Conservation (phyloP, 2,797 vertebrate species). For the Pseudochromis fuscus region DNA sequence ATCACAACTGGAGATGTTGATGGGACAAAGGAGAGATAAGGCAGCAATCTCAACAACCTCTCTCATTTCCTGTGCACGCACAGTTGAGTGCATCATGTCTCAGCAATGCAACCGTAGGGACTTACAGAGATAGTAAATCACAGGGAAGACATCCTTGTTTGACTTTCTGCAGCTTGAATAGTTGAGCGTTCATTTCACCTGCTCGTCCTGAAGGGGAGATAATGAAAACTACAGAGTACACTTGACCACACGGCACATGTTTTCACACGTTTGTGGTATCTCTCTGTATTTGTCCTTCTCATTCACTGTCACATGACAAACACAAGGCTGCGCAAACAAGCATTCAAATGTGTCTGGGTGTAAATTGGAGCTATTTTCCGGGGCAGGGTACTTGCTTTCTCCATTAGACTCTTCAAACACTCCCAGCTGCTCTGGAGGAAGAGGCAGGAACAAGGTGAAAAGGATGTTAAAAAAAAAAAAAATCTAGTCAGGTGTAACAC, state of each 20-base stretch:
- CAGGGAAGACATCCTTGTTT: not conserved
- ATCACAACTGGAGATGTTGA: constrained; percentile 18
- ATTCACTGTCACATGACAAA: not conserved
- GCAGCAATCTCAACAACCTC: not conserved
- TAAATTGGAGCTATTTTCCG: constrained; percentile 61
- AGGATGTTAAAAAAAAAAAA: not conserved
- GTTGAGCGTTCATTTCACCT: not conserved
- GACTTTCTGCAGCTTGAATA: not conserved
- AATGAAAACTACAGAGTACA: constrained; percentile 12
- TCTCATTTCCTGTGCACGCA: constrained; percentile 27
- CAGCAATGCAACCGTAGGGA: constrained; percentile 16
- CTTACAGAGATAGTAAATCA: not conserved
- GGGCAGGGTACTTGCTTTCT: constrained; percentile 37
- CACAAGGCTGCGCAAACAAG: constrained; percentile 45
- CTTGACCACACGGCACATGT: constrained; percentile 15
- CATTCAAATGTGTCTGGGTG: constrained; percentile 45
- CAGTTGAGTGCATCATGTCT: constrained; percentile 15
- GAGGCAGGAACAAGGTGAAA: not conserved
- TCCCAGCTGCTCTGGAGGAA: constrained; percentile 36
- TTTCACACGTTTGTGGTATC: constrained; percentile 46
- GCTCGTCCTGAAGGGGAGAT: constrained; percentile 5
- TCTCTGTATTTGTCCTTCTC: constrained; percentile 6
- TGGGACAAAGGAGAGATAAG: constrained; percentile 24
- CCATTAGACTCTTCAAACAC: constrained; percentile 73
- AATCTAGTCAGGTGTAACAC: not conserved